A percentile compares a stretch with the other conserved stretches of the same genome.
phyloP scores from a whole-genome alignment of 2,113 vertebrate genomes.

The Telmatochromis sp. region DNA sequence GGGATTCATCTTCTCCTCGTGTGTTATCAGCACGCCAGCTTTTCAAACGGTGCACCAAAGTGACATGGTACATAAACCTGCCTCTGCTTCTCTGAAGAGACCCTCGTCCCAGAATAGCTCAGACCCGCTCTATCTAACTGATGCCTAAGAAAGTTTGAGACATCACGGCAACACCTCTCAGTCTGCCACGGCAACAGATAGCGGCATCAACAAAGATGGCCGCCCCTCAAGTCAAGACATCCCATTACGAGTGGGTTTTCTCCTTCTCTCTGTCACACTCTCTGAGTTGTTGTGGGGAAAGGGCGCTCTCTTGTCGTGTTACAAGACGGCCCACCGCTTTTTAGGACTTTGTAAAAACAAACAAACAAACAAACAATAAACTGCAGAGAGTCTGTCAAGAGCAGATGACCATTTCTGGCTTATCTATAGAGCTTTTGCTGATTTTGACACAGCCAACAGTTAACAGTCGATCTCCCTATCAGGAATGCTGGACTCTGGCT shows the following conservation, averaged over 20 bases:
- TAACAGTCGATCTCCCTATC: slow-evolving; percentile 44
- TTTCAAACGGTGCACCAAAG: slow-evolving; percentile 55
- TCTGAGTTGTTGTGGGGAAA: background rate
- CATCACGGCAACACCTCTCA: slow-evolving; percentile 62
- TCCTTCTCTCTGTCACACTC: background rate
- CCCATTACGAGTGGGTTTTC: background rate
- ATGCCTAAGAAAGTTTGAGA: slow-evolving; percentile 63
- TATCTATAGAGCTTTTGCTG: slow-evolving; percentile 1
- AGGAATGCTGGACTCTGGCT: slow-evolving; percentile 67
- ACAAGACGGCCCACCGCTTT: background rate
- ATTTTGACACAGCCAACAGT: slow-evolving; percentile 12
- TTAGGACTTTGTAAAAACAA: background rate
- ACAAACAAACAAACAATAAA: background rate
- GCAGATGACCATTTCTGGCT: background rate
- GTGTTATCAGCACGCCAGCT: slow-evolving; percentile 68
- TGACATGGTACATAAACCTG: slow-evolving; percentile 71
- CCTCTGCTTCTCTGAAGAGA: slow-evolving; percentile 64
- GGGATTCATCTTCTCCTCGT: slow-evolving; percentile 60
- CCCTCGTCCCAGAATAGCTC: slow-evolving; percentile 70
- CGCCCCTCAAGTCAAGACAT: background rate
- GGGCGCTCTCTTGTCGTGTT: background rate
- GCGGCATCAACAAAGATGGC: slow-evolving; percentile 56
- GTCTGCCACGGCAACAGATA: slow-evolving; percentile 59
- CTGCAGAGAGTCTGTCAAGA: background rate
- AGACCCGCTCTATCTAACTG: slow-evolving; percentile 59